These are phyloP conservation scores for Heliangelus exortis DNA, from an alignment of 2,797 vertebrate species.

Conservation along the genomic window DNA sequence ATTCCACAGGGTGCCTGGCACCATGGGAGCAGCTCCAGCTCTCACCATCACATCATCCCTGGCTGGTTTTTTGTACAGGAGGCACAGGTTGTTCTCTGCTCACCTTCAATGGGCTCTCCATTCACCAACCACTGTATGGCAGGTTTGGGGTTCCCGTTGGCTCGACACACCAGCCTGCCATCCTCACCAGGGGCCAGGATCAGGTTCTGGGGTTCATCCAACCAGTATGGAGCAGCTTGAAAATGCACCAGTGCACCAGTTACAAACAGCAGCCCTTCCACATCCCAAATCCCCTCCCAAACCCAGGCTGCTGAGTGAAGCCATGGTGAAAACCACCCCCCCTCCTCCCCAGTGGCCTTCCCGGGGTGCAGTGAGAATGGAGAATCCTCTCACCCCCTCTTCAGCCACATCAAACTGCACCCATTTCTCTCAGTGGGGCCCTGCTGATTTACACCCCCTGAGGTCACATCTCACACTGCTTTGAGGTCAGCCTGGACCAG, in stretches of 20 bases:
- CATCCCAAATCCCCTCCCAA: background rate
- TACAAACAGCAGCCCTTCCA: background rate
- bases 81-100: background rate
- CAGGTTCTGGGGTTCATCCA: constrained; percentile 91
- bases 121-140: constrained; percentile 93
- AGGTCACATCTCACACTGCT: fast-evolving
- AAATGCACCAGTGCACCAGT: background rate
- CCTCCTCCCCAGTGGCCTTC: fast-evolving
- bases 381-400: background rate
- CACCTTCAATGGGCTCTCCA: constrained; percentile 89
- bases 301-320: no score
- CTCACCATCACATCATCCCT: fast-evolving
- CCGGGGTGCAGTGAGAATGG: fast-evolving
- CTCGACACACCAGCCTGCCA: constrained; percentile 90
- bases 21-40: background rate
- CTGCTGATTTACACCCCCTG: background rate
- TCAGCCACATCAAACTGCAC: background rate
- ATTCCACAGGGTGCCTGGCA: background rate
- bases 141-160: constrained; percentile 94
- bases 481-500: background rate
- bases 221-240: constrained; percentile 95
- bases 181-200: constrained; percentile 92
- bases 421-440: fast-evolving
- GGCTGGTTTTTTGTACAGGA: background rate
- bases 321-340: background rate